A percentile compares a stretch with the other conserved stretches of the same genome.
These are phyloP conservation scores for Pygoscelis antarcticus DNA, from an alignment of 2,113 vertebrate species.

Conservation along the genomic window DNA sequence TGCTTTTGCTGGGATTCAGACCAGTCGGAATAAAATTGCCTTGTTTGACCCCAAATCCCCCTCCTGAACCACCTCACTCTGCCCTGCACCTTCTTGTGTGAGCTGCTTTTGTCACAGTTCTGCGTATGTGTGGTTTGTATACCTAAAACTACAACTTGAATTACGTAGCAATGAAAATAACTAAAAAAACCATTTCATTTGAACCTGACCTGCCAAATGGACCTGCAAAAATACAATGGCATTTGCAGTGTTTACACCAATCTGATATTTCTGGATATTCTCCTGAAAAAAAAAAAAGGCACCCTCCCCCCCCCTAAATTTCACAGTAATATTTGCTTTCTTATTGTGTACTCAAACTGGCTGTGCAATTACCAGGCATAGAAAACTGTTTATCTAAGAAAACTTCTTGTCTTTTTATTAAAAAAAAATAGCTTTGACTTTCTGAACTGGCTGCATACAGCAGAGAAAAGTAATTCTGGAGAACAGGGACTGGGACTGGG, in stretches of 20 bases:
- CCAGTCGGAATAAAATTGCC: background rate
- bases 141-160: background rate
- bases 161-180: accelerated
- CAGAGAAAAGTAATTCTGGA: background rate
- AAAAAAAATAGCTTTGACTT: background rate
- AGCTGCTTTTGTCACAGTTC: background rate
- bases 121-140: accelerated
- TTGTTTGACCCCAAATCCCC: background rate
- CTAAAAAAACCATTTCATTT: background rate
- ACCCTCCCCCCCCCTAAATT: background rate
- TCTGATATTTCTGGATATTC: background rate
- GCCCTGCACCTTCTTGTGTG: background rate
- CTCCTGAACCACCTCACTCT: background rate
- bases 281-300: background rate
- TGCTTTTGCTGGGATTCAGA: background rate
- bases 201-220: background rate
- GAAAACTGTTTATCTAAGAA: background rate
- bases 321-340: background rate
- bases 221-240: background rate
- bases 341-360: background rate
- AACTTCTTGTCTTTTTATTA: background rate
- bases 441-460: background rate
- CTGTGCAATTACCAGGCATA: background rate
- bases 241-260: background rate
- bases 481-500: background rate